Evolutionary conservation across 2,797 vertebrate genomes (phyloP).

Genomic region (Orestias chungarensis): DNA sequence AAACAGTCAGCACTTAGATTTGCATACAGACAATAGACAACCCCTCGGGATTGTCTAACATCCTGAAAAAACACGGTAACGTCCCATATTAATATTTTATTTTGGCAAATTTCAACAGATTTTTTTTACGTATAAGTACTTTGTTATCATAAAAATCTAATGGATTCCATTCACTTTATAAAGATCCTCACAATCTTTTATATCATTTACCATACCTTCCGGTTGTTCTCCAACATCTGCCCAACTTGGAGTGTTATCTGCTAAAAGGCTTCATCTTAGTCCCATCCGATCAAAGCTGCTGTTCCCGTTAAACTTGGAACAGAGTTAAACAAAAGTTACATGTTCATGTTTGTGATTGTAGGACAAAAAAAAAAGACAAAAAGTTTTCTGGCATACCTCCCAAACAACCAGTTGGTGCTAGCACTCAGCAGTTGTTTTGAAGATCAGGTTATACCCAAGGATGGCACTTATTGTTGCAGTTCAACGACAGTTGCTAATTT

Average conservation of each 20-base stretch:
- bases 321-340: not conserved
- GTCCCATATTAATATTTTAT: not conserved
- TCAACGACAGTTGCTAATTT: not conserved
- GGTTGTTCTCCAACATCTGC: not conserved
- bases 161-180: not conserved
- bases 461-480: not conserved
- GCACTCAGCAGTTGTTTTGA: not conserved
- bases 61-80: not conserved
- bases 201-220: not conserved
- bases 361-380: not conserved
- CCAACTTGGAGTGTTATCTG: not conserved
- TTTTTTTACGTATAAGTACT: not conserved
- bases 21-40: too few relatives aligned
- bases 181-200: not conserved
- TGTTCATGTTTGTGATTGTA: conserved; percentile 1
- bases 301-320: not conserved
- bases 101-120: not conserved
- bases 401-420: not conserved
- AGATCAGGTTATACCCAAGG: not conserved
- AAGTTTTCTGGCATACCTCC: not conserved
- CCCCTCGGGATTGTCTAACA: not conserved
- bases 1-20: not conserved
- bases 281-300: not conserved
- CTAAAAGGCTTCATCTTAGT: not conserved
- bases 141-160: not conserved